Evolutionary conservation across 2,888 invertebrate genomes (phyloP).

Genomic region (Linyphia triangularis): DNA sequence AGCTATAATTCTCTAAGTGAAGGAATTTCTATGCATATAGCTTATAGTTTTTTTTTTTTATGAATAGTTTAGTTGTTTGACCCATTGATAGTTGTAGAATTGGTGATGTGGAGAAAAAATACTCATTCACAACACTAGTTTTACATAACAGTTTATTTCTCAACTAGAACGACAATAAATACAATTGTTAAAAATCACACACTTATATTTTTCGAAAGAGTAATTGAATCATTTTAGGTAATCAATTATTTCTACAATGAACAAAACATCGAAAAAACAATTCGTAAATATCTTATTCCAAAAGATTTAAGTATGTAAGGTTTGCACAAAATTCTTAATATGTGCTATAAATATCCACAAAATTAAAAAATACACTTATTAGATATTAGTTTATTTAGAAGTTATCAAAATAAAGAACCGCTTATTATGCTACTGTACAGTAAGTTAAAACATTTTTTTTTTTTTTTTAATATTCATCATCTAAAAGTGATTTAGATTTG

Average conservation of each 20-base stretch:
- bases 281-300: slow-evolving; percentile 11
- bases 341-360: slow-evolving; percentile 24
- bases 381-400: background rate
- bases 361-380: background rate
- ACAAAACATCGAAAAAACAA: slow-evolving; percentile 8
- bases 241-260: slow-evolving; percentile 36
- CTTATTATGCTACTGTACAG: slow-evolving; percentile 17
- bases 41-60: no score
- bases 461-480: background rate
- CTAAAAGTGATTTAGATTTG: background rate
- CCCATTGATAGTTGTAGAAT: no score
- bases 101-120: no score
- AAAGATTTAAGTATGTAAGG: slow-evolving; percentile 26
- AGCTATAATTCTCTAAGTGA: no score
- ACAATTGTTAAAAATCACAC: slow-evolving; percentile 74
- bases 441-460: slow-evolving; percentile 7
- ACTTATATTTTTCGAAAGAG: slow-evolving; percentile 59
- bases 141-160: slow-evolving; percentile 74
- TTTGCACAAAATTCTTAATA: slow-evolving; percentile 39
- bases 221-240: slow-evolving; percentile 45
- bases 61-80: no score
- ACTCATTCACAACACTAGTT: no score
- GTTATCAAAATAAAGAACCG: background rate
- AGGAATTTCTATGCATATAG: no score
- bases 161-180: slow-evolving; percentile 74